Conservation (phyloP, 2,113 vertebrate genomes). For the Ia io region DNA sequence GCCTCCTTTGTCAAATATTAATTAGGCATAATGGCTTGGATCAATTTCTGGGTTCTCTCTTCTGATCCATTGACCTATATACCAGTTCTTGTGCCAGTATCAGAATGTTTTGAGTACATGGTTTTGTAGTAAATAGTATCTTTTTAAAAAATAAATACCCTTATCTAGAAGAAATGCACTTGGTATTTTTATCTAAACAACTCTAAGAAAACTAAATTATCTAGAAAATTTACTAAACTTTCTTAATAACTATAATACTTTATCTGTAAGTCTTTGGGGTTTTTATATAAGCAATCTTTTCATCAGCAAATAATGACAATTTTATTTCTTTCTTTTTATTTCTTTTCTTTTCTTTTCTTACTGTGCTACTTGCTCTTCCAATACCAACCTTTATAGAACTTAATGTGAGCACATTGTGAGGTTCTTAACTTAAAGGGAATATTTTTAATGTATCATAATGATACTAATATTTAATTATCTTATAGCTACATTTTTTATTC, state of each 20-base stretch:
- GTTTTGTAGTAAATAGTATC: not conserved
- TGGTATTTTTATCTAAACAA: not conserved
- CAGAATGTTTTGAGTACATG: too few relatives aligned
- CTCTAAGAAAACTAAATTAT: not conserved
- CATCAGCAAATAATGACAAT: not conserved
- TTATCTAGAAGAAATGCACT: not conserved
- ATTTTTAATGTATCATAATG: not conserved
- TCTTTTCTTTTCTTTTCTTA: not conserved
- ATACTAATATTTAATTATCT: not conserved
- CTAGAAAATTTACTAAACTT: not conserved
- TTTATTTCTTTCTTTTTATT: not conserved
- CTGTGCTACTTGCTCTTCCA: not conserved
- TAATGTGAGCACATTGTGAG: not conserved
- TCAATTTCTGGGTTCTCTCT: too few relatives aligned
- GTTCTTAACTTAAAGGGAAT: not conserved
- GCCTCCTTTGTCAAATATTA: too few relatives aligned
- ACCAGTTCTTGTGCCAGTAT: too few relatives aligned
- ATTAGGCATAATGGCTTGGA: too few relatives aligned
- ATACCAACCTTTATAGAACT: not conserved
- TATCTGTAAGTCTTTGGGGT: not conserved
- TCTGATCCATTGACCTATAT: too few relatives aligned
- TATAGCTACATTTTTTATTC: not conserved
- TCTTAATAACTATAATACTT: not conserved
- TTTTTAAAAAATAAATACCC: conserved; percentile 18
- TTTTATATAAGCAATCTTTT: not conserved